Evolutionary conservation across 2,797 vertebrate genomes (phyloP), one percentile per base, ranked within the genome.

Genomic region (Mallotus villosus): DNA sequence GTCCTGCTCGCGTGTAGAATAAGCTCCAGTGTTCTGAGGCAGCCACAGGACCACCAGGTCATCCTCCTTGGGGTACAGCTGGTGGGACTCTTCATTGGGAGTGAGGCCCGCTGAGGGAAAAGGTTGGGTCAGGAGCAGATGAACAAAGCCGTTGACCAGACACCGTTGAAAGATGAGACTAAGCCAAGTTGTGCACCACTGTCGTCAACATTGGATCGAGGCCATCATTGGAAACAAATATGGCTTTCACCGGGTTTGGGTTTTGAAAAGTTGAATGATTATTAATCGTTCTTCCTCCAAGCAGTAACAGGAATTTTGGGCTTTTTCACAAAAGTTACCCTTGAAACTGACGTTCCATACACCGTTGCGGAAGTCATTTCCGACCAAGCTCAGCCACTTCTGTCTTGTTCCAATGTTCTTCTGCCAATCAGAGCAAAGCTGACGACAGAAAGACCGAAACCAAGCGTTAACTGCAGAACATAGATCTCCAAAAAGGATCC

Each of bases 11-110:
- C 91, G 86, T 0, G 19, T 17, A 8, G 83, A 21, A 32, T 87
- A 88, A 0, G 70, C 27, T 4, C 82, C 85, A 58, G 74, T 75
- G 63, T 76, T 84, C 61, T 90, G 90, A 1, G 82, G 87, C 32
- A 92, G 82, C 73, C 83, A 80, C 72, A 96, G 73, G 80, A 95
- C 90, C 5, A 96, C 90, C 65, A 96, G 76, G 53, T 96, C 94
- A 0, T 94, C 93, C 46, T 96, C 94, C 80, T 94, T 95, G 0
- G 94, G 95, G 53, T 95, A 90, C 25, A 86, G 81, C 64, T 95
- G 94, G 19, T 61, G 88, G 0, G 88, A 74, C 66, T 94, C 92
- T 2, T 70, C 70, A 88, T 90, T 3, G 58, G 81, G 34, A 93
- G 68, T 73, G 71, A 89, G 74, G 68, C 78, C 87, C 32, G 24